A percentile compares a stretch with the other conserved stretches of the same genome.
phyloP scores from a whole-genome alignment of 2,888 invertebrate species.

The Drosophila ezoana region DNA sequence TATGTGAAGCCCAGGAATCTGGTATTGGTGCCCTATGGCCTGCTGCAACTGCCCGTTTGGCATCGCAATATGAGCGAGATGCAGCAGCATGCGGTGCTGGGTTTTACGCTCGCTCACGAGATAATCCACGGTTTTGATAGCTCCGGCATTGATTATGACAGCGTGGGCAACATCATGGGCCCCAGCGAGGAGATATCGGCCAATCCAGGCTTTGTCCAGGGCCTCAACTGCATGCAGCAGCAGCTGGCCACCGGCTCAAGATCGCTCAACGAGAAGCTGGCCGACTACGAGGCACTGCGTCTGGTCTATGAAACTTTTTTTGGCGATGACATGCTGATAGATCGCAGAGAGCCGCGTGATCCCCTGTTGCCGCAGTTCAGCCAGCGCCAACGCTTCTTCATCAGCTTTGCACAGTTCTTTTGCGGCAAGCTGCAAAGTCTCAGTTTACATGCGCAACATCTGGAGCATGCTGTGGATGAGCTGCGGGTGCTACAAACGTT shows the following conservation, averaged over 20 bases:
- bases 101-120: conserved; percentile 81
- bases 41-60: conserved; percentile 78
- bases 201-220: conserved; percentile 72
- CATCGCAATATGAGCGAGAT: conserved; percentile 74
- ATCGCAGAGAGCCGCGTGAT: conserved; percentile 54
- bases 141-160: conserved; percentile 81
- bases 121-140: conserved; percentile 82
- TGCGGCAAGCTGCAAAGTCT: conserved; percentile 77
- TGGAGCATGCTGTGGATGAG: conserved; percentile 81
- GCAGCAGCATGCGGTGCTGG: conserved; percentile 77
- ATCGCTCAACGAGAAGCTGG: conserved; percentile 80
- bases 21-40: conserved; percentile 78
- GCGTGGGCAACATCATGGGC: conserved; percentile 81
- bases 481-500: conserved; percentile 80
- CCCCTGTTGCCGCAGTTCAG: conserved; percentile 71
- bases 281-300: conserved; percentile 82
- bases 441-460: conserved; percentile 50
- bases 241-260: conserved; percentile 75
- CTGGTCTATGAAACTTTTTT: conserved; percentile 80
- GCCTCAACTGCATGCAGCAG: conserved; percentile 78
- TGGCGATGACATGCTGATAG: conserved; percentile 42
- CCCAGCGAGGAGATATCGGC: conserved; percentile 79
- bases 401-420: conserved; percentile 82
- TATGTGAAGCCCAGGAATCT: conserved; percentile 80
- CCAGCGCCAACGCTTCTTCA: conserved; percentile 79